Percentiles rank a stretch among this genome's conserved stretches.
Conservation (phyloP, 2,797 vertebrate species). For the Buphagus erythrorhynchus region DNA sequence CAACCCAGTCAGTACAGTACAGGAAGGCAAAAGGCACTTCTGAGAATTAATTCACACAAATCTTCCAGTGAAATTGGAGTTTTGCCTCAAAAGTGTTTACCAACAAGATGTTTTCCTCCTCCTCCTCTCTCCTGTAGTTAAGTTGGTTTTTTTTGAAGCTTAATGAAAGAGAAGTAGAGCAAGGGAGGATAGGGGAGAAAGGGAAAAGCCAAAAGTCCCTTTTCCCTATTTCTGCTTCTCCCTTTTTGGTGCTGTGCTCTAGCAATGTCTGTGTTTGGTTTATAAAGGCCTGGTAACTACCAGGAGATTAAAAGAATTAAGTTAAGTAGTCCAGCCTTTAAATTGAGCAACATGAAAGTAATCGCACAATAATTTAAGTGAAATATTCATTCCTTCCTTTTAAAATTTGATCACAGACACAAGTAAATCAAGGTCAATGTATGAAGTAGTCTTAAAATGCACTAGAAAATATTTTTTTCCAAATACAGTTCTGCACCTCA, state of each 20-base stretch:
- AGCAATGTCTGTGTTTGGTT: not conserved
- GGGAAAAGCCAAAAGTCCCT: not conserved
- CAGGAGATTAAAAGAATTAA: not conserved
- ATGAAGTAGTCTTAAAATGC: not conserved
- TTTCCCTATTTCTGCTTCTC: not conserved
- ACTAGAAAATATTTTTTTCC: not conserved
- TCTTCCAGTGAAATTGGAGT: not conserved
- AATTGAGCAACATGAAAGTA: not conserved
- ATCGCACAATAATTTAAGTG: not conserved
- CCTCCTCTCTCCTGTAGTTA: not conserved
- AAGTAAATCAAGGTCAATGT: not conserved
- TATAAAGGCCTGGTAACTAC: not conserved
- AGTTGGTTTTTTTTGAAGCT: not conserved
- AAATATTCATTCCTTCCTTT: not conserved
- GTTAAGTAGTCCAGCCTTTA: not conserved
- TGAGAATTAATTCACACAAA: not conserved
- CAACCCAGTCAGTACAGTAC: not conserved
- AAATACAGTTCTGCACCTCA: not conserved
- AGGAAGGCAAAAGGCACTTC: constrained; percentile 55
- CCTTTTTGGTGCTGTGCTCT: not conserved
- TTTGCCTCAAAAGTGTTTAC: not conserved
- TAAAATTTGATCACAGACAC: not conserved
- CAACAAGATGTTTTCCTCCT: rapidly evolving
- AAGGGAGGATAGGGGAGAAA: not conserved
- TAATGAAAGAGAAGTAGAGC: not conserved